Evolutionary conservation across 2,888 invertebrate species (phyloP), one percentile per base, ranked within the genome.

Genomic region (Melikaiella ostensackeni): DNA sequence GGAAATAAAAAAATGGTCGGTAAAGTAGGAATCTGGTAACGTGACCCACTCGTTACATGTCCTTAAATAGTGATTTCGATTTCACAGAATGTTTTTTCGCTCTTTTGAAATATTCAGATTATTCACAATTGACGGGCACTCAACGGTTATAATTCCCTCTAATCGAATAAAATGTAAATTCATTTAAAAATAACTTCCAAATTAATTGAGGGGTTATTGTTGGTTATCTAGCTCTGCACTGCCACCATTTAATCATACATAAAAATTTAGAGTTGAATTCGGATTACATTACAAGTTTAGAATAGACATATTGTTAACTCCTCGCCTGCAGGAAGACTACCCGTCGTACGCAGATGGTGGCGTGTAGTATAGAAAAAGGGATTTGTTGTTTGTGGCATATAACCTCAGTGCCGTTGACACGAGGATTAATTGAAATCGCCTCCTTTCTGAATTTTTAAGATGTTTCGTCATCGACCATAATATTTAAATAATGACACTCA

Each of bases 331-430:
- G 50, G 50, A 13, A 27, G 19, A 30, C 70, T 50, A 50, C 70
- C 70, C 50, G 70, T 30, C 50, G 11, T 50, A 70, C 70, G 30
- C 30, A 30, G 19, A n/a, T 21, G 70, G n/a, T 50, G 19, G 50
- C 30, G 27, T 9, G 11, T 8, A 30, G 42, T 70, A 19, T 30
- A 46, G 21, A 27, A 24, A 59, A 59, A 27, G 59, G 59, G 59
- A 11, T 27, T 59, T 11, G 27, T 59, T 24, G 24, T 57, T 57
- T 57, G 57, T 57, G 57, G 59, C 13, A 59, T 27, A 27, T 27
- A 27, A 59, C 59, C 59, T 16, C 59, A 59, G 24, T 21, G 59
- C 24, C 24, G 24, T 59, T 59, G 59, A 59, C 27, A 27, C 7
- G 7, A 59, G 16, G 27, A 59, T 27, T 59, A 59, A 59, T 59